Evolutionary conservation across 2,797 vertebrate genomes (phyloP), one percentile per base, ranked within the genome.

Genomic region (Enoplosus armatus): DNA sequence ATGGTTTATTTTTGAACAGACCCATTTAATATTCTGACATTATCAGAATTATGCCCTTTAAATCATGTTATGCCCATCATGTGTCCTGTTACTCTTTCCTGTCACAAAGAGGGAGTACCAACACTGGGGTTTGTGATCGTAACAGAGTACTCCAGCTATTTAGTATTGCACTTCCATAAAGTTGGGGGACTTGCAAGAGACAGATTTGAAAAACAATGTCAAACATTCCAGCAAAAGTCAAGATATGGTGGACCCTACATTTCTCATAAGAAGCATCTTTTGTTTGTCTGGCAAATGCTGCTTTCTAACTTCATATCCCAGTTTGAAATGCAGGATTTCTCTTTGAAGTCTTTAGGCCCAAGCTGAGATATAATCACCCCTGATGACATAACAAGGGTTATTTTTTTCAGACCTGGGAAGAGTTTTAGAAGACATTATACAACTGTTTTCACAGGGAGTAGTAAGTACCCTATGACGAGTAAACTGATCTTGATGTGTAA

Each of bases 41-140:
- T 6, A 62, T 26, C 69, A 54, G 22, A 76, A 35, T 45, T 56
- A 56, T 47, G 45, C 29, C 3, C 50, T 37, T 51, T 53, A 29
- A 27, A 51, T 35, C 22, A 12, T 24, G 26, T n/a, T 10, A 31
- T 24, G n/a, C 27, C 47, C 55, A 9, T 29, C 8, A n/a, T 78
- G n/a, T 33, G 47, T 76, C 15, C 20, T 59, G n/a, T 50, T 80
- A 9, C 39, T 33, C 11, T 53, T 53, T 31, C 29, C 37, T 24
- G 31, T 33, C 50, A 22, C 31, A 61, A 54, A 31, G 8, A 54
- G 24, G 22, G 27, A 27, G 47, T 22, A 31, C 6, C 3, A 54
- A 45, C 10, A 27, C 58, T 37, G 31, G 20, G 0, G 1, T 53
- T 22, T 26, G 27, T 50, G 35, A 55, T 55, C 26, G 55, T 41